Conservation (phyloP, 2,888 invertebrate genomes). For the Plemyria rubiginata region DNA sequence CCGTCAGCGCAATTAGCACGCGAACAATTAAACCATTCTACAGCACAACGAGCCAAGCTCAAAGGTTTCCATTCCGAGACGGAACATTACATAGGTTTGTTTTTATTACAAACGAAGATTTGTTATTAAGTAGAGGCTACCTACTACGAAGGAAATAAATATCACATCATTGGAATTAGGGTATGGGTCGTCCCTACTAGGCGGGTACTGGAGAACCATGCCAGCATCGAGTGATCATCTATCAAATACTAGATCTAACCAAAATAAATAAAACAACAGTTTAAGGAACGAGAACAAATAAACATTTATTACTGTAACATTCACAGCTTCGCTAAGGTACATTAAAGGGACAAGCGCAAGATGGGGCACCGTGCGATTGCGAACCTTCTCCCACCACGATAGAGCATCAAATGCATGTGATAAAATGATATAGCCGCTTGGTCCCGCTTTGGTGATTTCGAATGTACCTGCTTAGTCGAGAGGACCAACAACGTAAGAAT, state of each 20-base stretch:
- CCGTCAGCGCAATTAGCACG: conserved; percentile 20
- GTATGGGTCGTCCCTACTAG: too few species aligned
- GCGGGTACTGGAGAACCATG: too few species aligned
- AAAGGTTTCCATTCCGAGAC: conserved; percentile 12
- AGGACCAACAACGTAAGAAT: conserved; percentile 47
- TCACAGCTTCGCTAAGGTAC: conserved; percentile 62
- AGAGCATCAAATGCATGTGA: conserved; percentile 22
- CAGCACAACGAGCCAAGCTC: background rate
- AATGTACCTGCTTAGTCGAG: conserved; percentile 22
- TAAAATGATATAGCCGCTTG: conserved; percentile 51
- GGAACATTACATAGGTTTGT: background rate
- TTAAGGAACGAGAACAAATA: conserved; percentile 80
- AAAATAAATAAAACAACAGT: conserved; percentile 54
- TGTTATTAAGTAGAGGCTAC: too few species aligned
- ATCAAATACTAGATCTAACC: background rate
- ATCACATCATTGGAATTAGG: too few species aligned
- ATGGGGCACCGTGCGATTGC: conserved; percentile 40
- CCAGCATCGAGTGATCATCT: background rate
- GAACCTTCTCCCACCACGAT: conserved; percentile 25
- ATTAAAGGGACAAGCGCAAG: conserved; percentile 51
- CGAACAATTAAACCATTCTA: conserved; percentile 21
- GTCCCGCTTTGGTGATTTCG: conserved; percentile 46
- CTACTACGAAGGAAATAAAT: too few species aligned
- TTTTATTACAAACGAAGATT: background rate
- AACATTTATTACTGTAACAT: conserved; percentile 72